Evolutionary conservation across 2,797 vertebrate genomes (phyloP), one percentile per base, ranked within the genome.

Genomic region (Hydrolagus colliei): DNA sequence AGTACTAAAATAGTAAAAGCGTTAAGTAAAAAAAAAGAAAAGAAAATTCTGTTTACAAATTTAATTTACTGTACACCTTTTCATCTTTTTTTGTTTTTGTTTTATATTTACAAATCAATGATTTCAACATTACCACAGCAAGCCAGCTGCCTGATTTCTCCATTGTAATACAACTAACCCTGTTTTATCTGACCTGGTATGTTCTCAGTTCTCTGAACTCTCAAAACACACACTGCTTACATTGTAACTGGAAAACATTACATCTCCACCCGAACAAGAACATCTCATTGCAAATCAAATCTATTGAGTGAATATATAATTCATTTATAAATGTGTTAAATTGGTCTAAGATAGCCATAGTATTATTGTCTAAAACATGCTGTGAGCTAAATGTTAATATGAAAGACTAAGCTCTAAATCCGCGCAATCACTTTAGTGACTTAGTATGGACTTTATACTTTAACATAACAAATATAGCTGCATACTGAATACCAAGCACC

Each of bases 61-160:
- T 52, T 97, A 98, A 99, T 95, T 98, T 97, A 97, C 96, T 98
- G 95, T 99, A 98, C 97, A 98, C 93, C 94, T 96, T 92, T 96
- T 80, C 32, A 91, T 93, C 92, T 92, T 94, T 91, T 92, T 92
- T 93, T 89, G 89, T 92, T 92, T 92, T 93, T 65, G 65, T 82
- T 84, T 84, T 87, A 93, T 93, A 77, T 93, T 94, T 75, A 98
- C 95, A 98, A 93, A 95, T 96, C 92, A 95, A 95, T 92, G 93
- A 95, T 94, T 95, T 95, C 93, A 96, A 93, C 79, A 93, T 93
- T 93, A 93, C 92, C 93, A 96, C 94, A 96, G 96, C 96, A 97
- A 97, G 93, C 95, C 96, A 98, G 98, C 96, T 99, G 97, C 97
- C 96, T 95, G 92, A 84, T 84, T 84, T 84, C 52, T 35, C 79